These are phyloP conservation scores for Macroramphosus scolopax DNA, from an alignment of 2,797 vertebrate genomes.

Conservation along the genomic window DNA sequence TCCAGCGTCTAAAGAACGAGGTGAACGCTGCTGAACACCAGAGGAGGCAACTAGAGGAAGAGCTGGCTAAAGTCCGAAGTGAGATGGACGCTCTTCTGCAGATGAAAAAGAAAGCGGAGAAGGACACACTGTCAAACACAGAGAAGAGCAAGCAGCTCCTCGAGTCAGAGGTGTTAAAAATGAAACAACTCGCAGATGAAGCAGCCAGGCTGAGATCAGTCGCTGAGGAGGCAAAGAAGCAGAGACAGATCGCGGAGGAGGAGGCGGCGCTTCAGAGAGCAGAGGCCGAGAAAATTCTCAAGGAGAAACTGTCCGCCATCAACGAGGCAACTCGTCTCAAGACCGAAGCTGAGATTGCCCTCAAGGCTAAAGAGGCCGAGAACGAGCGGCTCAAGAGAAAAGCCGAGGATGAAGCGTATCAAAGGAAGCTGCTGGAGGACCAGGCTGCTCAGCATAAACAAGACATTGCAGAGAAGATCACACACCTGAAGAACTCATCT, in stretches of 20 bases:
- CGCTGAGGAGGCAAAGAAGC: conserved; percentile 90
- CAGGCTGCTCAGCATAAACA: conserved; percentile 91
- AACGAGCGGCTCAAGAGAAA: conserved; percentile 90
- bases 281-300: conserved; percentile 89
- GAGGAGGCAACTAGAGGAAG: conserved; percentile 87
- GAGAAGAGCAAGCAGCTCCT: conserved; percentile 95
- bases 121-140: conserved; percentile 84
- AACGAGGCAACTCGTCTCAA: conserved; percentile 88
- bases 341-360: conserved; percentile 88
- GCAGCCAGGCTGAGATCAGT: conserved; percentile 85
- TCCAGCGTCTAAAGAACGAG: conserved; percentile 87
- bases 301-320: conserved; percentile 92
- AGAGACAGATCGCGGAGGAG: conserved; percentile 89
- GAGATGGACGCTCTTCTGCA: conserved; percentile 91
- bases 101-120: conserved; percentile 85
- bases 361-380: conserved; percentile 95
- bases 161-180: conserved; percentile 86
- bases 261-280: conserved; percentile 86
- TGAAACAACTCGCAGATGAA: conserved; percentile 92
- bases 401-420: conserved; percentile 93
- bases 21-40: conserved; percentile 82
- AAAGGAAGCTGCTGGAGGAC: conserved; percentile 91
- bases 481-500: conserved; percentile 84
- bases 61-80: conserved; percentile 86
- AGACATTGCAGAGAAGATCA: conserved; percentile 91